Conservation (phyloP, 2,888 invertebrate genomes). For the Raillietiella orientalis region DNA sequence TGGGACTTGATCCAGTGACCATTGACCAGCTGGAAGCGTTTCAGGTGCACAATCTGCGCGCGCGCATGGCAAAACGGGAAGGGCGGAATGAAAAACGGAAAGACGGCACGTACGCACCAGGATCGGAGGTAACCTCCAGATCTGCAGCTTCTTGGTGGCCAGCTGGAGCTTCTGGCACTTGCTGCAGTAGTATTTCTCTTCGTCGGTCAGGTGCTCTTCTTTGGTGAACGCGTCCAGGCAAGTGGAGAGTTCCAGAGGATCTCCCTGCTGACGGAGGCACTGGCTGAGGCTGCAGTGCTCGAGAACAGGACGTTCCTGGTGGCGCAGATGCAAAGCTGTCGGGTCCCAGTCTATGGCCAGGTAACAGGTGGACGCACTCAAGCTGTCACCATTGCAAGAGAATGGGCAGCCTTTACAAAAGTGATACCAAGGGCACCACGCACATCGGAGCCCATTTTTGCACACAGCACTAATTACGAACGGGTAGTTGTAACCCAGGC, state of each 20-base stretch:
- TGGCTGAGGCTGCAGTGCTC: conserved; percentile 39
- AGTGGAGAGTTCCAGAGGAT: conserved; percentile 46
- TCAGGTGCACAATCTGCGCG: conserved; percentile 65
- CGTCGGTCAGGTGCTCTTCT: conserved; percentile 38
- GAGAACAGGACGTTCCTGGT: conserved; percentile 34
- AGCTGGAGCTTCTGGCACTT: conserved; percentile 48
- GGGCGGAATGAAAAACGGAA: conserved; percentile 2
- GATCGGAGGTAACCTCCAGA: conserved; percentile 65
- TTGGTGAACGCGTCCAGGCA: conserved; percentile 64
- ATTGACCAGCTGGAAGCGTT: conserved; percentile 65
- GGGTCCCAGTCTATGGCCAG: conserved; percentile 85
- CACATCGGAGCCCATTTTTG: conserved; percentile 28
- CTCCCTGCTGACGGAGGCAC: conserved; percentile 33
- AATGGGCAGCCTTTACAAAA: conserved; percentile 61
- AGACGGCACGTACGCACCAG: conserved; percentile 21
- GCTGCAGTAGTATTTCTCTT: conserved; percentile 54
- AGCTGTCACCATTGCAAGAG: conserved; percentile 21
- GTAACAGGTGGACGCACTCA: conserved; percentile 11
- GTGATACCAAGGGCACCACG: conserved; percentile 35
- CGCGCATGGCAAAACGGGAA: too few relatives aligned
- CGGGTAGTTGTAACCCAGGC: conserved; percentile 65
- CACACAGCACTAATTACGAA: conserved; percentile 52
- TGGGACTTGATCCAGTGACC: conserved; percentile 81
- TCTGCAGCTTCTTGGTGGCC: conserved; percentile 62
- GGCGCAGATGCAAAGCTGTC: conserved; percentile 61